Percentiles rank a stretch among this genome's conserved stretches.
phyloP scores from a whole-genome alignment of 1,140 invertebrate genomes.

The Drosophila parvula region DNA sequence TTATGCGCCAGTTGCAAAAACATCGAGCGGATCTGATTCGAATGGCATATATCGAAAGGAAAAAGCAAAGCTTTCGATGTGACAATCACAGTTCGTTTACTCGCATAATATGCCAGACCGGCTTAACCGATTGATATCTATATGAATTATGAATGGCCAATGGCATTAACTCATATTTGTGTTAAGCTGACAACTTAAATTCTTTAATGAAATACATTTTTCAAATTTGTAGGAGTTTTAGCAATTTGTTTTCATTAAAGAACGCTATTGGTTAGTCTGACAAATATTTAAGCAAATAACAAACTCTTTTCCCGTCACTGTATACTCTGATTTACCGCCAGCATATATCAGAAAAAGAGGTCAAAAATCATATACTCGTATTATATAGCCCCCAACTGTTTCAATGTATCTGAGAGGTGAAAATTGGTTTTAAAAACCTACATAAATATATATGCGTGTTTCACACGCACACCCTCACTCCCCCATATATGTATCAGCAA shows the following conservation, averaged over 20 bases:
- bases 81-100: constrained; percentile 54
- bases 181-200: neutral
- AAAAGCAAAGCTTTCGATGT: constrained; percentile 29
- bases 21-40: constrained; percentile 12
- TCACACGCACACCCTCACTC: constrained; percentile 7
- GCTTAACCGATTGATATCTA: constrained; percentile 44
- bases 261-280: too few relatives aligned
- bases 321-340: neutral
- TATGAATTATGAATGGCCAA: constrained; percentile 38
- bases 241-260: neutral
- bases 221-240: neutral
- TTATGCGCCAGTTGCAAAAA: constrained; percentile 44
- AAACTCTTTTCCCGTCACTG: neutral
- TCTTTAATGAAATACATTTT: constrained; percentile 12
- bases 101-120: constrained; percentile 49
- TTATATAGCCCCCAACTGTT: neutral
- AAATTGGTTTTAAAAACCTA: constrained; percentile 39
- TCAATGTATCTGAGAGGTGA: constrained; percentile 2
- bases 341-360: neutral
- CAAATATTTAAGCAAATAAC: too few relatives aligned
- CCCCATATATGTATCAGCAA: constrained; percentile 24
- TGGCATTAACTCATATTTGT: constrained; percentile 11
- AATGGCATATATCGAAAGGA: constrained; percentile 26
- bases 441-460: neutral
- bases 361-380: neutral